Conservation (phyloP, 2,888 invertebrate genomes). For the Synergus umbraculus region DNA sequence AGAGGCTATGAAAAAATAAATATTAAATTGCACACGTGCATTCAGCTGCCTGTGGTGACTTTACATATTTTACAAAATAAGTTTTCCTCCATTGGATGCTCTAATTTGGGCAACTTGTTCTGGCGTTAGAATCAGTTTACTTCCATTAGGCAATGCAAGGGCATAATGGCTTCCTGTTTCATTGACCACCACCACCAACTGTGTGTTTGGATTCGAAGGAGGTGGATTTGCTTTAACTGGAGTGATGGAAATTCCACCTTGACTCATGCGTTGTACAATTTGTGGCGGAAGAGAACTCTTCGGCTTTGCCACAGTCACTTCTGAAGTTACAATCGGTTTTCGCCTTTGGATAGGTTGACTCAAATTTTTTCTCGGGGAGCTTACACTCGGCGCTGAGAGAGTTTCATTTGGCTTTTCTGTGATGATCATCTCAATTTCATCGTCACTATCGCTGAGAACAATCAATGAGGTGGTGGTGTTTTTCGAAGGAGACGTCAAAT, state of each 20-base stretch:
- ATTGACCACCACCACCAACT: constrained; percentile 74
- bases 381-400: constrained; percentile 40
- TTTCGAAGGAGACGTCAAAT: constrained; percentile 42
- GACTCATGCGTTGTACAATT: constrained; percentile 72
- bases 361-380: background rate
- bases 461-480: constrained; percentile 71
- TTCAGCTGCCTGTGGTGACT: background rate
- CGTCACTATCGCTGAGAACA: constrained; percentile 73
- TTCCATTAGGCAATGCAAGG: constrained; percentile 74
- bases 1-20: constrained; percentile 19
- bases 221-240: constrained; percentile 62
- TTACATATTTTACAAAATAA: constrained; percentile 64
- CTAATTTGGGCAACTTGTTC: constrained; percentile 76
- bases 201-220: constrained; percentile 52
- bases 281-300: constrained; percentile 65
- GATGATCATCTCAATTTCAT: constrained; percentile 74
- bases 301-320: constrained; percentile 54
- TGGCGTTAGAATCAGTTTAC: constrained; percentile 74
- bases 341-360: constrained; percentile 39
- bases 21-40: constrained; percentile 29
- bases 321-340: constrained; percentile 59
- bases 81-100: constrained; percentile 75
- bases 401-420: constrained; percentile 58
- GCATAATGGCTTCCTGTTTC: constrained; percentile 76
- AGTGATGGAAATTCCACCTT: constrained; percentile 74